Evolutionary conservation across 2,797 vertebrate species (phyloP), one percentile per base, ranked within the genome.

Genomic region (Erpetoichthys calabaricus): DNA sequence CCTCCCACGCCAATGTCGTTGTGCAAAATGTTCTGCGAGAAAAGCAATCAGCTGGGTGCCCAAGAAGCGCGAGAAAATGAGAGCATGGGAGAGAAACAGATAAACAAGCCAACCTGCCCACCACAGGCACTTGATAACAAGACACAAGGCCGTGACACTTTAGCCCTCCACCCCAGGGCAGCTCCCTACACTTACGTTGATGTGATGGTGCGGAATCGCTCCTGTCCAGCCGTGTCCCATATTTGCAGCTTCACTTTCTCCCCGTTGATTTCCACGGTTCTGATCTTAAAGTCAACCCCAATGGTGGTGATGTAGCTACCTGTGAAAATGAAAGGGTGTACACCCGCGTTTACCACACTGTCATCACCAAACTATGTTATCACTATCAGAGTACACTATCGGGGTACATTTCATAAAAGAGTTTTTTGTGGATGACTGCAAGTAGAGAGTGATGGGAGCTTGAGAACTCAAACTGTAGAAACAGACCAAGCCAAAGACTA

Each of bases 231-330:
- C 0, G 95, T 99, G 66, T 99, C 96, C 96, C 96, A 99, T 74
- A 99, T 99, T 80, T 99, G 96, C 59, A 99, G 84, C 70, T 99
- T 99, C 80, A 99, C 95, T 69, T 98, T 99, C 84, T 99, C 96
- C 9, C 95, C 96, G 58, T 96, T 96, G 68, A 98, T 91, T 80
- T 98, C 95, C 73, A 99, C 96, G 0, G 96, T 99, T 59, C 95
- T 87, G 73, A 99, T 99, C 87, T 99, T 99, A 70, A 99, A 99
- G 71, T 99, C 96, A 63, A 99, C 96, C 4, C 96, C 96, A 3
- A 99, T 99, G 0, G 96, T 99, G 73, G 95, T 99, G 67, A 99
- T 99, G 70, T 99, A 99, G 78, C 96, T 99, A 86, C 96, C 96
- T 99, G 77, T 42, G 63, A 8, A 67, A 25, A 25, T 25, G 25